These are phyloP conservation scores for Delichon dasypus DNA, from an alignment of 2,797 vertebrate genomes.

Conservation along the genomic window DNA sequence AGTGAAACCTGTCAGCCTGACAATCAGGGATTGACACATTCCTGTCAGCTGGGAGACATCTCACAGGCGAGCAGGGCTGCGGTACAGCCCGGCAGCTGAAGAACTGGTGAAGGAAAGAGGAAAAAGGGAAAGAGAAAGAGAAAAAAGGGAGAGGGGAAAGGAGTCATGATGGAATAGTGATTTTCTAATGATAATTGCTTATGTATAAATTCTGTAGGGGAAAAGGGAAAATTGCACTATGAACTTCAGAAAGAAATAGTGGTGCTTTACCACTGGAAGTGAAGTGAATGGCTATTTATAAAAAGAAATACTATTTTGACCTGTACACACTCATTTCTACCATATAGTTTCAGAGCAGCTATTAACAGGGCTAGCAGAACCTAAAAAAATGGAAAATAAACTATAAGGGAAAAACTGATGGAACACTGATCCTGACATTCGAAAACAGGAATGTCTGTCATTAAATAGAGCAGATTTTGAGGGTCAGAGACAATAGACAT, in stretches of 20 bases:
- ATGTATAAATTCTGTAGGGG: slow-evolving; percentile 51
- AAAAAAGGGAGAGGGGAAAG: slow-evolving; percentile 14
- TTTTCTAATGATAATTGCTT: slow-evolving; percentile 33
- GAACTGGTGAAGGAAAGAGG: background rate
- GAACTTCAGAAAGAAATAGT: slow-evolving; percentile 64
- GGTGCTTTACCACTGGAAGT: slow-evolving; percentile 44
- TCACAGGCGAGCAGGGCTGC: background rate
- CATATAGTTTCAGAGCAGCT: slow-evolving; percentile 16
- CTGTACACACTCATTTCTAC: slow-evolving; percentile 37
- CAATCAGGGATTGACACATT: accelerated
- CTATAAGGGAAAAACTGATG: slow-evolving; percentile 17
- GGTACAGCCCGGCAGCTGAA: background rate
- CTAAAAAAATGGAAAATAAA: background rate
- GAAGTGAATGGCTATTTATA: slow-evolving; percentile 62
- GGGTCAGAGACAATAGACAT: slow-evolving; percentile 12
- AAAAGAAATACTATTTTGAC: slow-evolving; percentile 52
- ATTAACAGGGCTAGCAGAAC: slow-evolving; percentile 33
- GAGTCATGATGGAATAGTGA: slow-evolving; percentile 22
- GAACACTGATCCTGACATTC: slow-evolving; percentile 35
- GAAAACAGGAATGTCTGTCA: background rate
- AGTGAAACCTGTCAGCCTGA: background rate
- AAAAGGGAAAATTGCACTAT: slow-evolving; percentile 77
- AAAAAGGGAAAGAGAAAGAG: background rate
- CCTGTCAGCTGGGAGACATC: background rate
- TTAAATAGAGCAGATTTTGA: slow-evolving; percentile 3